These are phyloP conservation scores for Muschampia staudingeri DNA, from an alignment of 2,888 invertebrate species.

Conservation along the genomic window DNA sequence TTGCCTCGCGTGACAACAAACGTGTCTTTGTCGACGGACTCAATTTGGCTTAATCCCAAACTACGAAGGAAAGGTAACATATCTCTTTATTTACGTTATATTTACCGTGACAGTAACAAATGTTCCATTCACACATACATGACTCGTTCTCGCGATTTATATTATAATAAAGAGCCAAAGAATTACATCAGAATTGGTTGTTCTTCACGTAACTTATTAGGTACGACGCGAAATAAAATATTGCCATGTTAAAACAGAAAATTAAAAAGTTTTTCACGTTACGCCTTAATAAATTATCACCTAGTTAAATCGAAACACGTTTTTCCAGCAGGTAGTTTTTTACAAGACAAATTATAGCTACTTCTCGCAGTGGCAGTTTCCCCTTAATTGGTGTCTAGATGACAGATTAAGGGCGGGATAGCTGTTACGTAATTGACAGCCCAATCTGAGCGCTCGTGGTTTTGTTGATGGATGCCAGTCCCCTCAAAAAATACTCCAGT, in stretches of 20 bases:
- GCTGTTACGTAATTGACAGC: constrained; percentile 89
- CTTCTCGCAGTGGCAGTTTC: constrained; percentile 81
- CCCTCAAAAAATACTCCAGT: constrained; percentile 13
- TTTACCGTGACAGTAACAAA: constrained; percentile 82
- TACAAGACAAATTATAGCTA: constrained; percentile 83
- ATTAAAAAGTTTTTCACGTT: constrained; percentile 10
- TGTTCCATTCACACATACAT: constrained; percentile 69
- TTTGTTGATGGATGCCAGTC: constrained; percentile 79
- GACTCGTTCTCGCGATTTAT: constrained; percentile 65
- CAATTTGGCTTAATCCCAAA: constrained; percentile 86
- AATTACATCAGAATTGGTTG: constrained; percentile 31
- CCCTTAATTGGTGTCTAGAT: constrained; percentile 89
- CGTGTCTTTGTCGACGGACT: constrained; percentile 81
- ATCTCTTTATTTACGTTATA: constrained; percentile 84
- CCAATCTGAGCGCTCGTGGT: constrained; percentile 84
- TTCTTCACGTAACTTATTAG: constrained; percentile 28
- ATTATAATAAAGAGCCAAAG: constrained; percentile 66
- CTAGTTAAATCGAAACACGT: constrained; percentile 31
- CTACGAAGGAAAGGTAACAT: constrained; percentile 83
- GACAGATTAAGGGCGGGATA: constrained; percentile 87
- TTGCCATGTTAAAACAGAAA: constrained; percentile 5
- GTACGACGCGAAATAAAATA: constrained; percentile 8
- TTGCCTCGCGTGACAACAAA: constrained; percentile 78
- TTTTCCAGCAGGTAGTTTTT: constrained; percentile 66
- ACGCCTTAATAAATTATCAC: constrained; percentile 27